Base-by-base conservation (phyloP, 37 sponge, comb jelly and placozoan species). In the Halisarca cf. caerulea region DNA sequence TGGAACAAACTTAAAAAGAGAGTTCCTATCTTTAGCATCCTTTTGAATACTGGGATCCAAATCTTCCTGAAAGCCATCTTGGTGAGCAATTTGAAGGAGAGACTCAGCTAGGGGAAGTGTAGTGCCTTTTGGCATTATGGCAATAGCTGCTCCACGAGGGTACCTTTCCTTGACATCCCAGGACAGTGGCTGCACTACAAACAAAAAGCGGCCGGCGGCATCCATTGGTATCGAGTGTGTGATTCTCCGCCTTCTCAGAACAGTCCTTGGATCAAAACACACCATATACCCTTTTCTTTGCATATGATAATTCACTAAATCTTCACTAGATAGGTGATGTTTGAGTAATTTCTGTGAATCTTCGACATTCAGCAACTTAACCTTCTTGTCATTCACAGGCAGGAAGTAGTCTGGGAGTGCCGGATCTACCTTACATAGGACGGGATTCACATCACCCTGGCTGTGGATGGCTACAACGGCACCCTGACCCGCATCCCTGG, bases 381-480 rank as follows among this genome's bases (percentile, higher is more conserved):
- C 87, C 40, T 69, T 70, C 39, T 70, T 84, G 6, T 61, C 75
- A 68, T 86, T 77, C 44, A 92, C 39, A 18, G 93, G 93, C 64
- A 27, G 66, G 35, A 92, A 86, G 17, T 80, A 6, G 23, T 77
- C 70, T 43, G 89, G 57, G 51, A 84, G 86, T 15, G 21, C 25
- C 1, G 61, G 33, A 20, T 83, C 80, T 0, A 85, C 86, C 72
- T 55, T 27, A 38, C 93, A 92, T 5, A 89, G 47, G 70, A 89
- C 75, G 36, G 33, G 69, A 17, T 68, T 23, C 11, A 85, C 62
- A 33, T 47, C 45, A 0, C 66, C 80, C 68, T 81, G 45, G 38
- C 80, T 30, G 0, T 33, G 36, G 0, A 86, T 82, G 21, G 53
- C 79, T 20, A 83, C 33, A 0, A 89, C 81, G 1, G 28, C 34